These are phyloP conservation scores for Melospiza melodia DNA, from an alignment of 2,113 vertebrate species.

Conservation along the genomic window DNA sequence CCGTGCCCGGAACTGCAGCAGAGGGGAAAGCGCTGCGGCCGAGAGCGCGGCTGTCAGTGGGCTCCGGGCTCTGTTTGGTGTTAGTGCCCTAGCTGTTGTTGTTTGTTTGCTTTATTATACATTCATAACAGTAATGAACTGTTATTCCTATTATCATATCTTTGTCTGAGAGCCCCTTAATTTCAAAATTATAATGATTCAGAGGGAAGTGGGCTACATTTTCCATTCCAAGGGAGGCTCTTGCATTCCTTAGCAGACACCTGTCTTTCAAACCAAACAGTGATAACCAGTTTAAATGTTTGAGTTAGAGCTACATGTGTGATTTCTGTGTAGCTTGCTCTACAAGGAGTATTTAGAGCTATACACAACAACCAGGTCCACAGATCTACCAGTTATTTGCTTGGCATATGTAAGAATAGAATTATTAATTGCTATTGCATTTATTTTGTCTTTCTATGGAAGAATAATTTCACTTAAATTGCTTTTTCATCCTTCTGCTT, in stretches of 20 bases:
- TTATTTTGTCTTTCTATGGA: background rate
- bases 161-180: too few relatives aligned
- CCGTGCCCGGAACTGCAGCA: too few relatives aligned
- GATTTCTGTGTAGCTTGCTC: background rate
- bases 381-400: background rate
- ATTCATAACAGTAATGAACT: background rate
- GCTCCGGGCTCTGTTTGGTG: too few relatives aligned
- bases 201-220: background rate
- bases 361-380: background rate
- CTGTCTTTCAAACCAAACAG: background rate
- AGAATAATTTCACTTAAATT: background rate
- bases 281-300: background rate
- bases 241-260: background rate
- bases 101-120: background rate
- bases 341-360: background rate
- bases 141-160: background rate
- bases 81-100: too few relatives aligned
- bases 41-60: too few relatives aligned
- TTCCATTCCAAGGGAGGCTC: background rate
- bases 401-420: background rate
- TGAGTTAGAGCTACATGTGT: background rate
- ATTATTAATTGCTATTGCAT: background rate
- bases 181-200: background rate
- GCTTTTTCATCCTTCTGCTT: background rate
- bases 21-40: too few relatives aligned